A percentile compares a stretch with the other conserved stretches of the same genome.
Evolutionary conservation across 2,888 invertebrate species (phyloP).

Genomic region (Idaea biselata): DNA sequence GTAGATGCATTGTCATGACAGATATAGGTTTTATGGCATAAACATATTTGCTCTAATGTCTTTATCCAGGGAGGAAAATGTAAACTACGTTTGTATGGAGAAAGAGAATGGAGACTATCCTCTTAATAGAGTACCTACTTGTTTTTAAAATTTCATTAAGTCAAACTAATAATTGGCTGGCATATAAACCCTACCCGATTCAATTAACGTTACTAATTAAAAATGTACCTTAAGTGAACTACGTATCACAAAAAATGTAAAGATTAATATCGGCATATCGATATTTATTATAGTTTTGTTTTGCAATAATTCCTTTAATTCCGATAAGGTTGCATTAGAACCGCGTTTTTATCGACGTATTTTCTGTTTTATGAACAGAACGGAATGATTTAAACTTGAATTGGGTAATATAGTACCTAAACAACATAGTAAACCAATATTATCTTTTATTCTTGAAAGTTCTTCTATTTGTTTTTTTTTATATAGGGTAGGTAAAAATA

Average conservation of each 20-base stretch:
- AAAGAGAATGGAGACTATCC: no score
- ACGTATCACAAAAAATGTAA: conserved; percentile 55
- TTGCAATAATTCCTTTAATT: conserved; percentile 67
- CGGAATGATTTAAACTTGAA: not conserved
- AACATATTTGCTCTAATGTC: no score
- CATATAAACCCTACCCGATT: conserved; percentile 49
- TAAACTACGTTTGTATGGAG: no score
- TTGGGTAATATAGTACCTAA: no score
- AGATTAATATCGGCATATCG: conserved; percentile 74
- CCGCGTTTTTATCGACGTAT: not conserved
- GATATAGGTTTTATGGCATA: no score
- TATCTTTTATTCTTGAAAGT: no score
- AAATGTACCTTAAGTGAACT: conserved; percentile 45
- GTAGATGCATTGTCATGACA: no score
- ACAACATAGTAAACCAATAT: no score
- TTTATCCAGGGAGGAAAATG: no score
- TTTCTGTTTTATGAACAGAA: not conserved
- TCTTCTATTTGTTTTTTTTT: no score
- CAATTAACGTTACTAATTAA: conserved; percentile 77
- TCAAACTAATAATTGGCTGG: conserved; percentile 39
- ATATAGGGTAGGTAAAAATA: no score
- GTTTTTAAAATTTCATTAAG: conserved; percentile 29
- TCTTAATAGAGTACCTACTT: not conserved
- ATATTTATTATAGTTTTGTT: conserved; percentile 63
- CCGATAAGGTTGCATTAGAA: conserved; percentile 37